Conservation (phyloP, 1,140 invertebrate species). For the Drosophila chauvacae region DNA sequence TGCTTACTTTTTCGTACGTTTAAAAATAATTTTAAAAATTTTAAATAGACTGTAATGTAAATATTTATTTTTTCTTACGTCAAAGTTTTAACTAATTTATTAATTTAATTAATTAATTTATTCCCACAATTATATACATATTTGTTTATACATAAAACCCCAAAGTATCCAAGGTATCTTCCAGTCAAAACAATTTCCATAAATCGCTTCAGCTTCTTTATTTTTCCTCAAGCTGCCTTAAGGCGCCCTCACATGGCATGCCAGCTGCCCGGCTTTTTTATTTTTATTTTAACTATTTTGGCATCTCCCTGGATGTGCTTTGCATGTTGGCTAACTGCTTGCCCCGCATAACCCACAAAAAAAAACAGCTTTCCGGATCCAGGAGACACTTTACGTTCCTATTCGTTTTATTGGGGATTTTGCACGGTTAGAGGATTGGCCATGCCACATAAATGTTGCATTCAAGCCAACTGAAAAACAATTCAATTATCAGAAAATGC, state of each 20-base stretch:
- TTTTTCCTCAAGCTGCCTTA: conserved; percentile 39
- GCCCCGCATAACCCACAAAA: conserved; percentile 35
- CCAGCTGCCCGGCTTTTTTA: conserved; percentile 40
- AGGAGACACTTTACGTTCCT: conserved; percentile 65
- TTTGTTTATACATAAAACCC: neutral
- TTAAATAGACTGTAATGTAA: no score
- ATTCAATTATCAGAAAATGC: conserved; percentile 78
- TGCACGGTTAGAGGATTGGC: conserved; percentile 54
- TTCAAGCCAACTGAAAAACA: conserved; percentile 70
- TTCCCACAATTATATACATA: no score
- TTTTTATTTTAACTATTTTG: conserved; percentile 36
- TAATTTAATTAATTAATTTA: neutral
- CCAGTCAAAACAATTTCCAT: neutral
- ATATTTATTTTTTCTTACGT: no score
- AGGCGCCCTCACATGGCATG: conserved; percentile 71
- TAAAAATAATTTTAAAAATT: neutral
- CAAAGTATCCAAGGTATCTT: neutral
- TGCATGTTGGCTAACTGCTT: conserved; percentile 73
- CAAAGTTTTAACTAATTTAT: no score
- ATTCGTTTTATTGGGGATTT: conserved; percentile 39
- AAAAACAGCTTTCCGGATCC: neutral
- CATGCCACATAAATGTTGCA: conserved; percentile 78
- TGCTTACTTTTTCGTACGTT: no score
- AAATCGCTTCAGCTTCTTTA: conserved; percentile 12
- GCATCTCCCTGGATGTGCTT: conserved; percentile 53